A percentile compares a stretch with the other conserved stretches of the same genome.
phyloP scores from a whole-genome alignment of 2,888 invertebrate genomes.

The Ochropleura plecta region DNA sequence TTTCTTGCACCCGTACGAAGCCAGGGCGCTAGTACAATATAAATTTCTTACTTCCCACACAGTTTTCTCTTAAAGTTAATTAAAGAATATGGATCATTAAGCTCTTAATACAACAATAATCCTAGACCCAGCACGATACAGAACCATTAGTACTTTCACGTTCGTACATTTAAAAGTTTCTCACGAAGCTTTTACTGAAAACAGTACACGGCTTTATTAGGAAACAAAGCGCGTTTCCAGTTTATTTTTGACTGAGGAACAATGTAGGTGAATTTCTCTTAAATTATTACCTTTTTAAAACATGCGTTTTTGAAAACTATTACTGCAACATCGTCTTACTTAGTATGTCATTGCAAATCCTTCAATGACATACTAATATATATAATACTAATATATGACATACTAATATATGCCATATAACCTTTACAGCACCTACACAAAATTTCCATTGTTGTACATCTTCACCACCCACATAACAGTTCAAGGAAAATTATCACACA shows the following conservation, averaged over 20 bases:
- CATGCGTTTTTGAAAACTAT: neutral
- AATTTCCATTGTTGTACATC: neutral
- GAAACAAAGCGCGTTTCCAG: slow-evolving; percentile 27
- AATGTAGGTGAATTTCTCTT: neutral
- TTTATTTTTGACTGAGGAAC: slow-evolving; percentile 14
- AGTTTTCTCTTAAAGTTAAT: slow-evolving; percentile 21
- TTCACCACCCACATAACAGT: slow-evolving; percentile 16
- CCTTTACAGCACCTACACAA: neutral
- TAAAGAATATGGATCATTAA: slow-evolving; percentile 25
- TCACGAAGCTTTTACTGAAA: slow-evolving; percentile 46
- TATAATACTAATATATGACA: too few species aligned
- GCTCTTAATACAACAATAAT: slow-evolving; percentile 28
- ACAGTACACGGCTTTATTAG: slow-evolving; percentile 28
- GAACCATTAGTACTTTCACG: slow-evolving; percentile 42
- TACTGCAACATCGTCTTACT: neutral
- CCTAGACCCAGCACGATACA: slow-evolving; percentile 37
- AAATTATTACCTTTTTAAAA: neutral
- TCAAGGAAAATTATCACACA: neutral
- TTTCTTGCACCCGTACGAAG: too few species aligned
- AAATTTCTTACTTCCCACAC: neutral
- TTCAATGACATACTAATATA: too few species aligned
- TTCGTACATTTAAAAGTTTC: slow-evolving; percentile 34
- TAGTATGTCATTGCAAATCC: too few species aligned
- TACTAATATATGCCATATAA: too few species aligned
- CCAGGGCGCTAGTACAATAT: neutral